Evolutionary conservation across 2,888 invertebrate genomes (phyloP).

Genomic region (Tenthredo livida): DNA sequence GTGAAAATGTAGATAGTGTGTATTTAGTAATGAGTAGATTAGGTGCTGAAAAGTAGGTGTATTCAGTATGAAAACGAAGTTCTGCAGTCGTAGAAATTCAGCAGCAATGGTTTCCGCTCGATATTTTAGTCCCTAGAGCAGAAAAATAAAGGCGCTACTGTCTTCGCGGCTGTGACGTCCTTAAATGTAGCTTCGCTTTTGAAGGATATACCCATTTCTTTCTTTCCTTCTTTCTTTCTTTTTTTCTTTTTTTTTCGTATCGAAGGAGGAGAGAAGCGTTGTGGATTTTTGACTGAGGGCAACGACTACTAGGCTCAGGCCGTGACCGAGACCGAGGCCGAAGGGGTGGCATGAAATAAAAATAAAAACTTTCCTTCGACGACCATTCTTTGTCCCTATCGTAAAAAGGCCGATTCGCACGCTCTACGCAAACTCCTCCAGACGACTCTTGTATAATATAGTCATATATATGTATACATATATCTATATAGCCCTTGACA

Average conservation of each 20-base stretch:
- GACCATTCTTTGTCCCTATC: conserved; percentile 37
- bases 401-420: conserved; percentile 40
- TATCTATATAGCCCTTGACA: conserved; percentile 26
- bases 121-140: neutral
- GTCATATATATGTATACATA: conserved; percentile 23
- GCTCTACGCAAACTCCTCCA: conserved; percentile 32
- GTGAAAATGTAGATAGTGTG: neutral
- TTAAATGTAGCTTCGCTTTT: neutral
- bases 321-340: conserved; percentile 1
- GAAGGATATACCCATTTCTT: neutral
- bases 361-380: conserved; percentile 27
- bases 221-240: neutral
- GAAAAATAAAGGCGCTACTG: neutral
- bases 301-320: neutral
- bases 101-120: neutral
- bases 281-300: conserved; percentile 27
- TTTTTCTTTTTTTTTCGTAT: neutral
- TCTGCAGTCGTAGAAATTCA: neutral
- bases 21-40: conserved; percentile 10
- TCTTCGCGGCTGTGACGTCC: neutral
- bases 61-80: neutral
- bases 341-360: conserved; percentile 20
- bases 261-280: neutral
- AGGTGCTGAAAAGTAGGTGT: neutral
- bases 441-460: conserved; percentile 27